Percentiles rank a stretch among this genome's conserved stretches.
These are phyloP conservation scores for Dysdera silvatica DNA, from an alignment of 1,140 invertebrate genomes.

Conservation along the genomic window DNA sequence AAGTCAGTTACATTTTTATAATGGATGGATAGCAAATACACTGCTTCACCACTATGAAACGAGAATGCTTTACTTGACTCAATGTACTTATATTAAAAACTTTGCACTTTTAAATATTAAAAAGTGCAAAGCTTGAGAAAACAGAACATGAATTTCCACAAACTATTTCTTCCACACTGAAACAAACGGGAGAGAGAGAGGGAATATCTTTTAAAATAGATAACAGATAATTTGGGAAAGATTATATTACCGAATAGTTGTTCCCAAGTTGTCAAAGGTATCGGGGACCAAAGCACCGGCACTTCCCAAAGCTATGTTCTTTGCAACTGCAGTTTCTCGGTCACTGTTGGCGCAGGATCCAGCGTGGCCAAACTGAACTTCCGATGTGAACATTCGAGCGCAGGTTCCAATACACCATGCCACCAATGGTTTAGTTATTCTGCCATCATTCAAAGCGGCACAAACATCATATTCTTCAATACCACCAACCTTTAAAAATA, in stretches of 20 bases:
- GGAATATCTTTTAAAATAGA: background rate
- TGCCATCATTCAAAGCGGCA: slow-evolving; percentile 67
- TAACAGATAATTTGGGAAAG: background rate
- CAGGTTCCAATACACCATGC: slow-evolving; percentile 62
- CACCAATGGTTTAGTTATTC: slow-evolving; percentile 87
- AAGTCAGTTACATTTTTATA: too few species aligned
- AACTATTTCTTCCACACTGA: too few species aligned
- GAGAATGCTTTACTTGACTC: too few species aligned
- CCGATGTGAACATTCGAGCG: slow-evolving; percentile 36
- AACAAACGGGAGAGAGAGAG: too few species aligned
- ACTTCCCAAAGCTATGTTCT: slow-evolving; percentile 74
- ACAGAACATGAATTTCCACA: too few species aligned
- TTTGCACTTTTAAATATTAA: too few species aligned
- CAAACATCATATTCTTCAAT: slow-evolving; percentile 98
- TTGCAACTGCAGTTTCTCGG: slow-evolving; percentile 85
- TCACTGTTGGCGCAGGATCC: slow-evolving; percentile 94
- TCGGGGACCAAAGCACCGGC: slow-evolving; percentile 83
- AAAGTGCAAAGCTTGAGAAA: too few species aligned
- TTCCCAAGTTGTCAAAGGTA: slow-evolving; percentile 87
- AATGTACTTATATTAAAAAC: too few species aligned
- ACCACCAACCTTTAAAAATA: slow-evolving; percentile 69
- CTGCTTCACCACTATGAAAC: too few species aligned
- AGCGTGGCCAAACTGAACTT: slow-evolving; percentile 98
- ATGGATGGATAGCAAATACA: too few species aligned
- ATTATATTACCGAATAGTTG: slow-evolving; percentile 54